Evolutionary conservation across 1,140 invertebrate species (phyloP), one percentile per base, ranked within the genome.

Genomic region (Hestina assimilis): DNA sequence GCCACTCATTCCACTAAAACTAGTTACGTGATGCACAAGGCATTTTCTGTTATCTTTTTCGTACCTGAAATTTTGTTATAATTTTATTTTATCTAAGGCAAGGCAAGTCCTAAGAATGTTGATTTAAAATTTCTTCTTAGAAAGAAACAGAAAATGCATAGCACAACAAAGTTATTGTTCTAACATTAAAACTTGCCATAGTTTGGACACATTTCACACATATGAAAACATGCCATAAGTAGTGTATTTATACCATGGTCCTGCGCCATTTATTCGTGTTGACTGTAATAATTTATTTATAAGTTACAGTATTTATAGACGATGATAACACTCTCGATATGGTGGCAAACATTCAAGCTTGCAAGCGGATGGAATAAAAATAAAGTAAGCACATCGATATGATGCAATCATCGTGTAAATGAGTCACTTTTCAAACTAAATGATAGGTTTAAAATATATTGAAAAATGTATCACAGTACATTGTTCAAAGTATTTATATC

Each of bases 1-100:
- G 82, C 78, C 85, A 82, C 83, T 80, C 83, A 88, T 86, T 85
- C 81, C 77, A 85, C 83, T 88, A 86, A 81, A 79, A 80, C 81
- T 83, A 83, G 58, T 59, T 68, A 70, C 52, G 69, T 77, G 67
- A 72, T 72, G 67, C 69, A 68, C 73, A 77, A 83, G 75, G 79
- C 75, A 82, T 77, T 59, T 82, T 83, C 81, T 80, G 71, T 80
- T 65, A 59, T 58, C 15, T 33, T 48, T 38, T 46, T 51, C 26
- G 63, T 41, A 79, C 72, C 75, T 80, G 71, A 31, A 82, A 70
- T 69, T 47, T 50, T 38, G 21, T 48, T 46, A 9, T 1, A 23
- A 12, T n/a, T 42, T 26, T n/a, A n/a, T n/a, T n/a, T n/a, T 26
- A 26, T 26, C 4, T 26, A 9, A 5, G 9, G 24, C 24, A 26